These are phyloP conservation scores for Orthonyx spaldingii DNA, from an alignment of 2,113 vertebrate genomes.

Conservation along the genomic window DNA sequence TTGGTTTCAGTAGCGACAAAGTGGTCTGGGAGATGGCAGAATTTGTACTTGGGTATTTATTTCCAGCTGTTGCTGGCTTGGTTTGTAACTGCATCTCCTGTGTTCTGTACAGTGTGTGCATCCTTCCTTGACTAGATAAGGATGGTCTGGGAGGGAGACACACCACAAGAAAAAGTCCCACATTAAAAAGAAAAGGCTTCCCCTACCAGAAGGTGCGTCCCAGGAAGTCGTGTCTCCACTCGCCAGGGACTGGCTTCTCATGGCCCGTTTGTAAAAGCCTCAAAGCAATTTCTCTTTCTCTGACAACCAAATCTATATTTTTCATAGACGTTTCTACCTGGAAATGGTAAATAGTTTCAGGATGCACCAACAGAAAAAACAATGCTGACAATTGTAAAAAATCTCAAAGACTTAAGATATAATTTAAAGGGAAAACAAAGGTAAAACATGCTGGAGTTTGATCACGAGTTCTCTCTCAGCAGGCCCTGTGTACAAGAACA, in stretches of 20 bases:
- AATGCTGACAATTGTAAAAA: not conserved
- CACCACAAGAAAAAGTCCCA: not conserved
- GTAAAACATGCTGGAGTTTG: not conserved
- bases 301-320: constrained; percentile 83
- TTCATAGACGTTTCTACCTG: constrained; percentile 87
- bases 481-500: not conserved
- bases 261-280: constrained; percentile 92
- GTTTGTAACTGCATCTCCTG: not conserved
- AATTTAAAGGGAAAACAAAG: not conserved
- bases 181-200: not conserved
- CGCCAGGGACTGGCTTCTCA: constrained; percentile 84
- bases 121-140: not conserved
- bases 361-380: not conserved
- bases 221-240: constrained; percentile 85
- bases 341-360: not conserved
- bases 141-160: not conserved
- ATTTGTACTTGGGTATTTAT: not conserved
- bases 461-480: not conserved
- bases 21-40: not conserved
- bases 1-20: not conserved
- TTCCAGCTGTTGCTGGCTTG: not conserved
- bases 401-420: not conserved
- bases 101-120: not conserved
- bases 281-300: constrained; percentile 85
- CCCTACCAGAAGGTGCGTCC: constrained; percentile 86